Percentiles rank a stretch among this genome's conserved stretches.
Evolutionary conservation across 2,888 invertebrate genomes (phyloP).

Genomic region (Himalopsyche anomala): DNA sequence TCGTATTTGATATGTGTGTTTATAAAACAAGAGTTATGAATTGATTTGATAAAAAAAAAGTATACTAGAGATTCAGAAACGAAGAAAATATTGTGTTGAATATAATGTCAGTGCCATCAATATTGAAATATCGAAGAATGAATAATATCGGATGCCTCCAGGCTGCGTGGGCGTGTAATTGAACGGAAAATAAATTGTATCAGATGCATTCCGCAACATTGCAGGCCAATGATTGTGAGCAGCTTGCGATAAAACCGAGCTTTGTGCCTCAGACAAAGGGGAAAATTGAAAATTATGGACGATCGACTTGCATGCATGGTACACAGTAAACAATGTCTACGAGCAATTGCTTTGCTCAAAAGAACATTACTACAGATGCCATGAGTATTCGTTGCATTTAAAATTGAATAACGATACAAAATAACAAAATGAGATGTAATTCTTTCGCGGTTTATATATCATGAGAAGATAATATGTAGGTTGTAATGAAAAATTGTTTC

Average conservation of each 20-base stretch:
- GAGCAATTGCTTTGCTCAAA: slow-evolving; percentile 7
- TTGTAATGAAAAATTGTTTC: no score
- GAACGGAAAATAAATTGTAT: slow-evolving; percentile 30
- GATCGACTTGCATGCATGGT: slow-evolving; percentile 34
- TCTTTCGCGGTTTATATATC: no score
- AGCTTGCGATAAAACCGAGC: slow-evolving; percentile 20
- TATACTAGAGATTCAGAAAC: no score
- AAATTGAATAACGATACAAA: slow-evolving; percentile 25
- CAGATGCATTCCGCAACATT: slow-evolving; percentile 25
- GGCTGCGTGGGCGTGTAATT: slow-evolving; percentile 1
- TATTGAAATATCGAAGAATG: neutral
- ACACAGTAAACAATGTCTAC: slow-evolving; percentile 22
- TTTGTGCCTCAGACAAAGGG: slow-evolving; percentile 20
- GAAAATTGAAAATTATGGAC: slow-evolving; percentile 34
- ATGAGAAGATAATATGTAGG: no score
- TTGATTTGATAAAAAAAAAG: no score
- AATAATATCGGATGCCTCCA: neutral
- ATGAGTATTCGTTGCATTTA: slow-evolving; percentile 12
- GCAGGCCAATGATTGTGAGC: slow-evolving; percentile 22
- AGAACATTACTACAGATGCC: neutral
- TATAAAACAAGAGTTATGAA: no score
- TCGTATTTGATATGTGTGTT: no score
- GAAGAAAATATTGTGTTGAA: no score
- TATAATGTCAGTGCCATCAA: no score
- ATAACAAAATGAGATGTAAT: neutral